phyloP scores from a whole-genome alignment of 2,113 vertebrate genomes.

The Cervus canadensis region DNA sequence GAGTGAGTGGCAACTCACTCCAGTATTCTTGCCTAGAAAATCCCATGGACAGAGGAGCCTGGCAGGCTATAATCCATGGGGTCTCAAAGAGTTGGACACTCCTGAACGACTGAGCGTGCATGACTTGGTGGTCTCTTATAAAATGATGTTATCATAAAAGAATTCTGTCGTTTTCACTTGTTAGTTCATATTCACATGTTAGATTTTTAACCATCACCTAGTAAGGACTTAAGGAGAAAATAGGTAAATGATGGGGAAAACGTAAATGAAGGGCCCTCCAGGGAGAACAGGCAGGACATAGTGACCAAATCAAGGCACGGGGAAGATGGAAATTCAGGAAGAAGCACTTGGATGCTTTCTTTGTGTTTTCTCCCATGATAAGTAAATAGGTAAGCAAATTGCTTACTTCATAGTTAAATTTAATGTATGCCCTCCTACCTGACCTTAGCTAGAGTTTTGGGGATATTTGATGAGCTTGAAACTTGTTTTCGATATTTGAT shows the following conservation, averaged over 20 bases:
- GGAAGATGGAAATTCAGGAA: slow-evolving; percentile 47
- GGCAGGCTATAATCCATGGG: neutral
- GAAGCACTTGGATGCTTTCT: slow-evolving; percentile 6
- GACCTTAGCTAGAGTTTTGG: neutral
- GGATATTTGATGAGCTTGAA: neutral
- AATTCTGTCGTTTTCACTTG: neutral
- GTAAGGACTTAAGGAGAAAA: neutral
- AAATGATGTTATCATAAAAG: neutral
- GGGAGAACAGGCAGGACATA: neutral
- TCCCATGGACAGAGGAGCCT: neutral
- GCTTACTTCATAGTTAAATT: neutral
- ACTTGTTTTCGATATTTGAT: neutral
- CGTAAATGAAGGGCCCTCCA: neutral
- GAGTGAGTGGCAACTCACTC: neutral
- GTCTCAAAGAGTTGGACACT: neutral
- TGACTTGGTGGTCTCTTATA: neutral
- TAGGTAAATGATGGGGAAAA: neutral
- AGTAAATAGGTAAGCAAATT: neutral
- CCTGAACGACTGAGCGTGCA: neutral
- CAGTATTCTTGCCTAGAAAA: neutral
- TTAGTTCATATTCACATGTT: neutral
- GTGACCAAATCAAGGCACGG: neutral
- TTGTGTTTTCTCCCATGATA: slow-evolving; percentile 28
- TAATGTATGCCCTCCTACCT: neutral
- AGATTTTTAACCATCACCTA: neutral